These are phyloP conservation scores for Corella eumyota DNA, from an alignment of 23 tunicate genomes.

Conservation along the genomic window DNA sequence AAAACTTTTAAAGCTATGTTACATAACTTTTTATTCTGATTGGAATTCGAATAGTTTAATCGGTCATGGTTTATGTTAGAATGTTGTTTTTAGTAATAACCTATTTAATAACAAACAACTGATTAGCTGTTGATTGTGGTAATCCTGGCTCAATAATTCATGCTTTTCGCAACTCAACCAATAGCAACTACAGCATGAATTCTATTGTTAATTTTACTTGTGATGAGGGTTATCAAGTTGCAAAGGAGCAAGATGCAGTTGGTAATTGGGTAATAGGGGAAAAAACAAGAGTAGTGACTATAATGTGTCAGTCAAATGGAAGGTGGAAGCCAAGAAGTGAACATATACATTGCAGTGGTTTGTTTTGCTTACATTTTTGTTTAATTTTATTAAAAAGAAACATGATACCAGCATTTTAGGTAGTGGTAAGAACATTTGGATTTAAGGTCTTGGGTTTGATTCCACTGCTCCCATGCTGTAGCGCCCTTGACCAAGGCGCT, in stretches of 20 bases:
- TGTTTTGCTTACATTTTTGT: no score
- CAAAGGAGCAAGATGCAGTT: conserved; percentile 37
- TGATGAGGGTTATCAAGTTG: conserved; percentile 15
- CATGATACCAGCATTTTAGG: no score
- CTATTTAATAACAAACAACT: neutral
- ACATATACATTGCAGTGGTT: conserved; percentile 31
- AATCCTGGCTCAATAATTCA: conserved; percentile 24
- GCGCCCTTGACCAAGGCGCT: no score
- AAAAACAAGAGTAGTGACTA: neutral
- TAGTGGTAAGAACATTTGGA: no score
- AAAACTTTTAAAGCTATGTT: no score
- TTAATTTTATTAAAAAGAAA: no score
- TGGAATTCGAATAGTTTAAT: neutral
- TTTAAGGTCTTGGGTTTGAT: no score
- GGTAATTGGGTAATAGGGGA: conserved; percentile 32
- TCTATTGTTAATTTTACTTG: conserved; percentile 15
- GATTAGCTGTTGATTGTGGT: conserved; percentile 29
- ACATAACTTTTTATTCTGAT: neutral
- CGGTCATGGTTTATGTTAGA: neutral
- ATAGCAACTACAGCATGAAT: conserved; percentile 12
- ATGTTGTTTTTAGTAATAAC: neutral
- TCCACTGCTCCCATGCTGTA: no score
- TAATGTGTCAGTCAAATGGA: conserved; percentile 32
- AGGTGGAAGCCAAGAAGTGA: conserved; percentile 34
- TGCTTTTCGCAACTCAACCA: conserved; percentile 6